Percentiles rank a stretch among this genome's conserved stretches.
Conservation (phyloP, 2,113 vertebrate genomes). For the Neolamprologus variostigma region DNA sequence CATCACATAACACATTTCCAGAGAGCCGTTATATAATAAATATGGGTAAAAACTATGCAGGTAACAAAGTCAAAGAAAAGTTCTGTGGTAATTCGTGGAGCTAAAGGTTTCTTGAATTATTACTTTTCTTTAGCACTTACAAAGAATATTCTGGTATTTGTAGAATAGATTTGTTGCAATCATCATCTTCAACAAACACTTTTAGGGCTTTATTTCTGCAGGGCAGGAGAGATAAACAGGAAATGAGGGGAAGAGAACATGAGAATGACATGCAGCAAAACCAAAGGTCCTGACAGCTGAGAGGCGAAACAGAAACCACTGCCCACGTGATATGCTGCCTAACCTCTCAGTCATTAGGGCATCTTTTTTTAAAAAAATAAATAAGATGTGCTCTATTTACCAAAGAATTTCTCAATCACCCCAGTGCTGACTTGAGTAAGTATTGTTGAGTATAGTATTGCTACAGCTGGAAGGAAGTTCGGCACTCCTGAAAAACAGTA, state of each 20-base stretch:
- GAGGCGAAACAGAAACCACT: not conserved
- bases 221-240: not conserved
- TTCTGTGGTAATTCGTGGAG: not conserved
- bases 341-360: not conserved
- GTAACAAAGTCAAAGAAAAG: not conserved
- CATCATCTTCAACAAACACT: not conserved
- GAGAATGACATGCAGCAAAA: not conserved
- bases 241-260: not conserved
- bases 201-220: not conserved
- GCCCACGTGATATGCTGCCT: not conserved
- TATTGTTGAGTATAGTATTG: not conserved
- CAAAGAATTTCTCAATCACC: not conserved
- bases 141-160: not conserved
- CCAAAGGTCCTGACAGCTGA: not conserved
- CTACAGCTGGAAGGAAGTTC: not conserved
- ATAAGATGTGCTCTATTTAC: not conserved
- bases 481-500: not conserved
- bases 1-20: not conserved
- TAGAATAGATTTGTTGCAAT: not conserved
- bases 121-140: not conserved
- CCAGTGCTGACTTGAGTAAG: not conserved
- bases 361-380: fast-evolving
- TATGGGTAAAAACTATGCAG: not conserved
- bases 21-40: constrained; percentile 2
- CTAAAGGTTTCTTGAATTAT: not conserved